Percentiles rank a stretch among this genome's conserved stretches.
Conservation (phyloP, 2,797 vertebrate genomes). For the Heliangelus exortis region DNA sequence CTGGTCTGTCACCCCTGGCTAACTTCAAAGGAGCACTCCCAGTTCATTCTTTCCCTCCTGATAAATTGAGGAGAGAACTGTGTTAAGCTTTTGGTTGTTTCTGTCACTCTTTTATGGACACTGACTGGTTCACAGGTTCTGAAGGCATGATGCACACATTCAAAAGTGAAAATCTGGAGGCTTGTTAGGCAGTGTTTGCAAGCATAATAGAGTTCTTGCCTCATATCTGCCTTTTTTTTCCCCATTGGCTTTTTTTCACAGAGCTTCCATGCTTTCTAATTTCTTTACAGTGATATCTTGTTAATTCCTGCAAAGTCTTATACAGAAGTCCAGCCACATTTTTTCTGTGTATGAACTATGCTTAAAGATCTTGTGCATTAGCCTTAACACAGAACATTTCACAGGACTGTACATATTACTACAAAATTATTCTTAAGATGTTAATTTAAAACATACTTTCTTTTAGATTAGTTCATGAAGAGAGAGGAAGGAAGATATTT, state of each 20-base stretch:
- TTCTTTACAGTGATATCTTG: background rate
- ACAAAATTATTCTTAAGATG: conserved; percentile 31
- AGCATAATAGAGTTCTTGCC: background rate
- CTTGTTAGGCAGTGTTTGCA: background rate
- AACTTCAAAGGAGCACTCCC: background rate
- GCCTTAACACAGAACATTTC: background rate
- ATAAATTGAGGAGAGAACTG: background rate
- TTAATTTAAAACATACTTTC: conserved; percentile 66
- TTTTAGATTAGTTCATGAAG: conserved; percentile 53
- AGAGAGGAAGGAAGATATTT: conserved; percentile 62
- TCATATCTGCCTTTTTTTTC: background rate
- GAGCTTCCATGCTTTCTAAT: background rate
- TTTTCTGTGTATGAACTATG: background rate
- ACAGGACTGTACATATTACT: background rate
- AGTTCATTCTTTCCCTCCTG: background rate
- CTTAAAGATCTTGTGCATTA: background rate
- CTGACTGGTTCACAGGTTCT: background rate
- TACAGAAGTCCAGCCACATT: background rate
- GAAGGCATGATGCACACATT: background rate
- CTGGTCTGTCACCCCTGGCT: background rate
- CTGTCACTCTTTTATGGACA: background rate
- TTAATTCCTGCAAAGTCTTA: background rate
- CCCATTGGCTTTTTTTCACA: background rate
- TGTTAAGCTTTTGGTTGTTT: background rate
- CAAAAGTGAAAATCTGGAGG: background rate